Evolutionary conservation across 2,113 vertebrate genomes (phyloP), one percentile per base, ranked within the genome.

Genomic region (Telmatochromis bifrenatus): DNA sequence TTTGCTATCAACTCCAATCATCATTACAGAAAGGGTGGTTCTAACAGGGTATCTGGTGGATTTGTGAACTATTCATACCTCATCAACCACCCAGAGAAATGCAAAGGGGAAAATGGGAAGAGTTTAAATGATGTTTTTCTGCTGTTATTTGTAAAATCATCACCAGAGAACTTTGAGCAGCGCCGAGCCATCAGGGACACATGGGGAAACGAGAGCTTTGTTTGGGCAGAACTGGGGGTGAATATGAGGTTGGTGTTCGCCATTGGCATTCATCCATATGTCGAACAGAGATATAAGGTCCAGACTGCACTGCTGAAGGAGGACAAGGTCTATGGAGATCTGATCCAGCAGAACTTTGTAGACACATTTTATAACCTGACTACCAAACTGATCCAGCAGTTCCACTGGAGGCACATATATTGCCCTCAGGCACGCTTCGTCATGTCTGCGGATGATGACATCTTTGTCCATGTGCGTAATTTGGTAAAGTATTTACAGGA

Each of bases 331-430:
- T 93, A 97, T 15, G 83, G 37, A 2, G 98, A 99, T 83, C 93
- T 99, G 82, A 97, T 99, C 86, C 98, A 99, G 93, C 97, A 98
- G 95, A 95, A 97, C 87, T 99, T 99, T 91, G 33, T 94, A 13
- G 98, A 99, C 95, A 97, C 97, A 5, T 99, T 99, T 91, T 96
- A 99, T 89, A 99, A 99, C 87, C 96, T 99, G 21, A 99, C 98
- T 37, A 79, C 96, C 51, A 99, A 99, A 90, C 94, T 99, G 55
- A 95, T 98, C 37, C 87, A 98, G 91, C 98, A 99, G 96, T 98
- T 99, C 91, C 97, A 96, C 26, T 99, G 98, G 98, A 95, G 95
- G 21, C 97, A 98, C 23, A 47, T 84, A 2, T 97, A 96, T 95
- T 99, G 98, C 93, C 94, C 96, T 14, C 97, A 97, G 68, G 98